phyloP scores from a whole-genome alignment of 2,888 invertebrate genomes.

The Helleia helle region DNA sequence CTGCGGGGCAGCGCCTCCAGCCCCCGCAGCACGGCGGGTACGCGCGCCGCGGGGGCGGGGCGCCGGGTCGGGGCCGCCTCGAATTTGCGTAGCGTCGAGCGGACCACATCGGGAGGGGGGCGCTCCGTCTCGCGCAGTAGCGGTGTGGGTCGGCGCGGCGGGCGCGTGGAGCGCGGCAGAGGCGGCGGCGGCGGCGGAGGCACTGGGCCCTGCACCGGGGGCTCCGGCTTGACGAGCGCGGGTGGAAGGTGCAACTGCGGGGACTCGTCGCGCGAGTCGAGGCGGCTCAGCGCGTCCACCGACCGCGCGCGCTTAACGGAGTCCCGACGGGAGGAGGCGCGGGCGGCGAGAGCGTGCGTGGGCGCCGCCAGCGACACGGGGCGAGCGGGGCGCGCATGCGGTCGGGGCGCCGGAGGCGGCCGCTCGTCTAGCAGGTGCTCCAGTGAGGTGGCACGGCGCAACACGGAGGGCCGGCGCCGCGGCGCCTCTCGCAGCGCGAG shows the following conservation, averaged over 20 bases:
- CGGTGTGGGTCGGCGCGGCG: slow-evolving; percentile 70
- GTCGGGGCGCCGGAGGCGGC: slow-evolving; percentile 40
- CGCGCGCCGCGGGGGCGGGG: slow-evolving; percentile 65
- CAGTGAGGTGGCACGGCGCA: slow-evolving; percentile 87
- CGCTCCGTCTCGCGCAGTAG: slow-evolving; percentile 83
- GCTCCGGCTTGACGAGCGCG: slow-evolving; percentile 19
- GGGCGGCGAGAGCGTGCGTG: slow-evolving; percentile 26
- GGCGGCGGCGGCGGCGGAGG: slow-evolving; percentile 50
- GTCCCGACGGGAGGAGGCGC: slow-evolving; percentile 60
- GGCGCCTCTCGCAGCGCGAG: slow-evolving; percentile 85
- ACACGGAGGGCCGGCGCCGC: slow-evolving; percentile 78
- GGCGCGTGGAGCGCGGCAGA: slow-evolving; percentile 54
- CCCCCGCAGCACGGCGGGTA: slow-evolving; percentile 49
- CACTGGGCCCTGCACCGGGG: slow-evolving; percentile 66
- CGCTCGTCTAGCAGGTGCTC: slow-evolving; percentile 87
- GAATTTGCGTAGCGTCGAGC: slow-evolving; percentile 88
- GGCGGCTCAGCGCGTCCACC: slow-evolving; percentile 86
- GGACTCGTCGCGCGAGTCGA: slow-evolving; percentile 76
- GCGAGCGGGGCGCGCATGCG: slow-evolving; percentile 34
- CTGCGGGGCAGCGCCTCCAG: slow-evolving; percentile 42
- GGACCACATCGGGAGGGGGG: slow-evolving; percentile 92
- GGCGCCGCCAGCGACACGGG: slow-evolving; percentile 42
- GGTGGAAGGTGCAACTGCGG: slow-evolving; percentile 83
- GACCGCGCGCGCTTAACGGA: slow-evolving; percentile 89
- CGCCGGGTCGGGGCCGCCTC: slow-evolving; percentile 78